Evolutionary conservation across 2,888 invertebrate genomes (phyloP).

Genomic region (Hydroisotoma schaefferi): DNA sequence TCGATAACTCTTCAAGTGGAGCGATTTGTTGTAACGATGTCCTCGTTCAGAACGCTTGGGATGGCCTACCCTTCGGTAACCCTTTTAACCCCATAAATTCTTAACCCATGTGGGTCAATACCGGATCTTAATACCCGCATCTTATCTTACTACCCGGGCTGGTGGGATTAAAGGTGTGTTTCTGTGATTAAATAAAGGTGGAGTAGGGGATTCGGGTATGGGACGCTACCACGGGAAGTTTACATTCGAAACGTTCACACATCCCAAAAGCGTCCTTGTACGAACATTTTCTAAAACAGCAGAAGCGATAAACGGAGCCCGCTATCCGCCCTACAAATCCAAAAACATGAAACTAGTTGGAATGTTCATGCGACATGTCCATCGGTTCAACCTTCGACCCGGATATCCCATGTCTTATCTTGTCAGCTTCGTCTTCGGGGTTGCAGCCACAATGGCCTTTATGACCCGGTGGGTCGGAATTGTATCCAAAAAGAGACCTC

Average conservation of each 20-base stretch:
- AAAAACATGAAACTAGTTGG: constrained; percentile 25
- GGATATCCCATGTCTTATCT: constrained; percentile 9
- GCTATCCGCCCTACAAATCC: constrained; percentile 36
- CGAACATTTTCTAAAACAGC: constrained; percentile 49
- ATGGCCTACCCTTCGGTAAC: constrained; percentile 48
- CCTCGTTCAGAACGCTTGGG: constrained; percentile 69
- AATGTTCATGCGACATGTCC: constrained; percentile 23
- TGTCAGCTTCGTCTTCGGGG: constrained; percentile 15
- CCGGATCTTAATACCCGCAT: no score
- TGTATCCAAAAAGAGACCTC: no score
- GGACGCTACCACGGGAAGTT: constrained; percentile 88
- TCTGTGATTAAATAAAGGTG: no score
- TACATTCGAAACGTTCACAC: constrained; percentile 89
- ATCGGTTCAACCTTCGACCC: constrained; percentile 16
- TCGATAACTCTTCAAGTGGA: constrained; percentile 72
- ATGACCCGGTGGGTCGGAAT: constrained; percentile 16
- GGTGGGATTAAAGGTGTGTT: no score
- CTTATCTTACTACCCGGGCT: no score
- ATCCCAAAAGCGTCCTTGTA: constrained; percentile 65
- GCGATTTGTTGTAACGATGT: constrained; percentile 81
- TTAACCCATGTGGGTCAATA: no score
- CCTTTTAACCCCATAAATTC: no score
- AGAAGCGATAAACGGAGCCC: constrained; percentile 23
- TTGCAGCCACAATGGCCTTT: constrained; percentile 17
- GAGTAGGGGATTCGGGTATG: constrained; percentile 62